Percentiles rank a stretch among this genome's conserved stretches.
Evolutionary conservation across 2,113 vertebrate genomes (phyloP).

Genomic region (Trichomycterus rosablanca): DNA sequence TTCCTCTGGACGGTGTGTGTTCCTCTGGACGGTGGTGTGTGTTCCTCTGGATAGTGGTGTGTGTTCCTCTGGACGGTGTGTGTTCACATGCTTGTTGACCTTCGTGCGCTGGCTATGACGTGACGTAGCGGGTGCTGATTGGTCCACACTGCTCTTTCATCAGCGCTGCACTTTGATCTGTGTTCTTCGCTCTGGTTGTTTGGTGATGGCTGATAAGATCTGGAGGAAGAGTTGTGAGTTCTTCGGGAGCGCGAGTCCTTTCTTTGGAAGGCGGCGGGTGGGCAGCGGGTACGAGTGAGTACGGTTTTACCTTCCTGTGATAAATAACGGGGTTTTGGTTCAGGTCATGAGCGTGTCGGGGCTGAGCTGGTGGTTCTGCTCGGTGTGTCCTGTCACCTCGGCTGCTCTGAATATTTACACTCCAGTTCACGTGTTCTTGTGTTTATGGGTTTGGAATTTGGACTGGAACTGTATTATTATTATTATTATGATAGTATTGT

Average conservation of each 20-base stretch:
- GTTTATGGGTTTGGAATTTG: too few species aligned
- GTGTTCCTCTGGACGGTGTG: background rate
- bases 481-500: too few species aligned
- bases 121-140: conserved; percentile 56
- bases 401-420: too few species aligned
- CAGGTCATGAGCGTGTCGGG: too few species aligned
- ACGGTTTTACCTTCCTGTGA: too few species aligned
- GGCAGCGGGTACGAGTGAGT: conserved; percentile 67
- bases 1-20: background rate
- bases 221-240: conserved; percentile 69
- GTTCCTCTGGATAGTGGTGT: background rate
- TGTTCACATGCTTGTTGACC: too few species aligned
- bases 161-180: conserved; percentile 61
- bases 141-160: conserved; percentile 37
- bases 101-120: too few species aligned
- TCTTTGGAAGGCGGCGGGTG: conserved; percentile 46
- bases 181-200: conserved; percentile 23
- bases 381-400: too few species aligned
- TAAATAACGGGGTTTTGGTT: too few species aligned
- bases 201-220: conserved; percentile 65
- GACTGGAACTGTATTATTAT: too few species aligned
- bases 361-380: too few species aligned
- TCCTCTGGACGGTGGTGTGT: background rate
- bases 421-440: too few species aligned
- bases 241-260: conserved; percentile 57